These are phyloP conservation scores for Euura saliciscinereae DNA, from an alignment of 1,140 invertebrate genomes.

Conservation along the genomic window DNA sequence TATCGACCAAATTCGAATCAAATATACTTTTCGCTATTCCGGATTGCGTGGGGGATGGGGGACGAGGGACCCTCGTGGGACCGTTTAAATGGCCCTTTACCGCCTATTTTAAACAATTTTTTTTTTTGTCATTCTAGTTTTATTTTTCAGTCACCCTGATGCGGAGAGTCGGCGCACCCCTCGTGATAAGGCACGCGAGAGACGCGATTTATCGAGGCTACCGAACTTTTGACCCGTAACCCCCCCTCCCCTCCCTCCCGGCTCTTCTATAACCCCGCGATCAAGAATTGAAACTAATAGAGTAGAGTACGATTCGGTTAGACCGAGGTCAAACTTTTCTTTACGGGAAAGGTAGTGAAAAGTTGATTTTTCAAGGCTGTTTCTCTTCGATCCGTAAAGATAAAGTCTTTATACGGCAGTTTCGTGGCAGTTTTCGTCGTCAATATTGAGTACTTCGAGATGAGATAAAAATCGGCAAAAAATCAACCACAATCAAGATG, in stretches of 20 bases:
- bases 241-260: not conserved
- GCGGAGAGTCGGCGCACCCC: not conserved
- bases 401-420: too few species aligned
- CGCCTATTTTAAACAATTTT: slow-evolving; percentile 49
- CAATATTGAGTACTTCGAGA: too few species aligned
- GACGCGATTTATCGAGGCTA: not conserved
- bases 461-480: too few species aligned
- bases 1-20: slow-evolving; percentile 36
- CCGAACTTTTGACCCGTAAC: slow-evolving; percentile 3
- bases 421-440: too few species aligned
- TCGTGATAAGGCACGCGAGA: not conserved
- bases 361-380: too few species aligned
- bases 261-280: too few species aligned
- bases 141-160: not conserved
- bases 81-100: slow-evolving; percentile 49
- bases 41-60: too few species aligned
- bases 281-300: not conserved
- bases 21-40: slow-evolving; percentile 25
- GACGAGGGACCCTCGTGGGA: slow-evolving; percentile 33
- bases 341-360: too few species aligned
- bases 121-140: slow-evolving; percentile 25
- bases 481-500: too few species aligned
- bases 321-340: too few species aligned
- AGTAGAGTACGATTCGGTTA: slow-evolving; percentile 42
- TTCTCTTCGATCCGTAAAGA: too few species aligned